Evolutionary conservation across 1,140 invertebrate species (phyloP), one percentile per base, ranked within the genome.

Genomic region (Tenebrio molitor): DNA sequence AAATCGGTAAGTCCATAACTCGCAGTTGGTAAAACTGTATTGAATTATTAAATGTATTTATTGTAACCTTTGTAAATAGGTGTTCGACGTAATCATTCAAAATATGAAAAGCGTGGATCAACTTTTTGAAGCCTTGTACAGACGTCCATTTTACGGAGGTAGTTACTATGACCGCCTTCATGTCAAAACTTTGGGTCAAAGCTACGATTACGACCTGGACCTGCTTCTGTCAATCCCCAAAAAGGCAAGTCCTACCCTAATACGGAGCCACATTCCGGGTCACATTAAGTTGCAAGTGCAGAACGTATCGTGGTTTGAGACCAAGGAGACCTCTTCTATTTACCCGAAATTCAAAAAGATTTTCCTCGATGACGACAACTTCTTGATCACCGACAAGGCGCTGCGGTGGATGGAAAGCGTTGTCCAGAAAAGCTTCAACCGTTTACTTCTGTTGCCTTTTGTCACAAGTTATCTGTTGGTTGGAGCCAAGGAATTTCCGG

Each of bases 361-460:
- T 10, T 39, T 67, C 16, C n/a, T n/a, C n/a, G n/a, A n/a, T n/a
- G 71, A 72, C 14, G 69, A 72, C 14, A 19, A 70, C 50, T 71
- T 53, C 41, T 36, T 77, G 4, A 16, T 33, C 15, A 66, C 53
- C 1, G 50, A 70, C 33, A 74, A 74, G 53, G 72, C 74, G 1
- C 25, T 72, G 12, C 16, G 21, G 10, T 77, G 76, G 76, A 76
- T 77, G 74, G 72, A 77, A 25, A 58, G 76, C 15, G 10, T 76
- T 25, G 36, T 76, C 0, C 64, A 64, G 7, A 69, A 67, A 34
- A 29, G 72, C 1, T 23, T 77, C 12, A 41, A 66, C 4, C n/a
- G n/a, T n/a, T n/a, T n/a, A n/a, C n/a, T n/a, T n/a, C n/a, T n/a
- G n/a, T n/a, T n/a, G n/a, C n/a, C n/a, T n/a, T n/a, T n/a, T n/a